These are phyloP conservation scores for Amazona vittata DNA, from an alignment of 2,113 vertebrate species.

Conservation along the genomic window DNA sequence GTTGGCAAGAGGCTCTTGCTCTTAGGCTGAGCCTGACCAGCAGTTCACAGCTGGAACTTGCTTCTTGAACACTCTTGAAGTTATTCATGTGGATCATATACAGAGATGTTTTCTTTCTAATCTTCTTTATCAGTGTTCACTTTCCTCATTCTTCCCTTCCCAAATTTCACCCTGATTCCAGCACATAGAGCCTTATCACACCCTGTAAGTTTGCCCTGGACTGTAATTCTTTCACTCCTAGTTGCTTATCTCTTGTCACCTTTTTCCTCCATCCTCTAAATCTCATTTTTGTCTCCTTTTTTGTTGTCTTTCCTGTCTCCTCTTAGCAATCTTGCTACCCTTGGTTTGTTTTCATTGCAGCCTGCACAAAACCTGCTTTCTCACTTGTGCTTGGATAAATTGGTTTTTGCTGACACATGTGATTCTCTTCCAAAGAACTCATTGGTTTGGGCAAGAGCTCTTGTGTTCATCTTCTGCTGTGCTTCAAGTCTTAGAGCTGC, in stretches of 20 bases:
- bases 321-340: not conserved
- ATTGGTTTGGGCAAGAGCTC: not conserved
- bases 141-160: not conserved
- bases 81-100: rapidly evolving
- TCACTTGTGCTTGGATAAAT: not conserved
- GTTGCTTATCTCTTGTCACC: not conserved
- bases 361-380: not conserved
- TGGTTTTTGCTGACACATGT: conserved; percentile 24
- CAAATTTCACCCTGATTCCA: not conserved
- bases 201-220: not conserved
- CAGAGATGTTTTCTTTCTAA: not conserved
- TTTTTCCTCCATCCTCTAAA: not conserved
- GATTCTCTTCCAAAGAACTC: conserved; percentile 25
- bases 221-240: not conserved
- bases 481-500: not conserved
- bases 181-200: not conserved
- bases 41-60: not conserved
- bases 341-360: not conserved
- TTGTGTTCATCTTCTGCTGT: not conserved
- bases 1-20: not conserved
- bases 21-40: not conserved
- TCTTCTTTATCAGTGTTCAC: not conserved
- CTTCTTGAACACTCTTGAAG: not conserved
- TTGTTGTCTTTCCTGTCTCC: not conserved
- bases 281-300: not conserved